Base-by-base conservation (phyloP, 2,113 vertebrate genomes). In the Cromileptes altivelis region DNA sequence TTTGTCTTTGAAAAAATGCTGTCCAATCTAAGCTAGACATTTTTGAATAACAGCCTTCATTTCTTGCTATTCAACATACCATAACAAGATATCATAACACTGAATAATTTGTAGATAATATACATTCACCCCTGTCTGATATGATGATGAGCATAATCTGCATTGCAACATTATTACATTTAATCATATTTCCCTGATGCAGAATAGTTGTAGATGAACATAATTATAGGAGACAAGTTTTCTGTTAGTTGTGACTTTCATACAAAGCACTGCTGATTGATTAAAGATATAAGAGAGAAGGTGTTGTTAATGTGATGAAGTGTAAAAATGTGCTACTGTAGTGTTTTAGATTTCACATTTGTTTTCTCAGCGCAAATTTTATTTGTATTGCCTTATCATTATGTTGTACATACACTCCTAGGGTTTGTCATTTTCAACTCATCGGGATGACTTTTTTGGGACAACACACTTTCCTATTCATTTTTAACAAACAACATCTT, bases 271-370 rank as follows among this genome's bases (percentile, higher is more conserved):
- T 6, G 6, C n/a, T 40, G 55, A 56, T 0, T 25, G 18, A 69
- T 52, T 33, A 9, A 21, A 57, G 0, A 23, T 42, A 33, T 13
- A 23, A 18, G 19, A 53, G 30, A 68, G 11, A 25, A 60, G 27
- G 10, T 73, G 30, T 56, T 23, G 21, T 57, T 37, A 7, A 27
- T 17, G 74, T 55, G 49, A 12, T 47, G 60, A 82, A 49, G 45
- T 82, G 61, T 72, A n/a, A 65, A 62, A 15, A 78, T 15, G 55
- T 65, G 47, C n/a, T 71, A 8, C 2, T 71, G 30, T 80, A n/a
- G 23, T 62, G n/a, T 30, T 63, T 82, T 63, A 25, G 3, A 68
- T 63, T 57, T 74, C n/a, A 64, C 3, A 23, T 70, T 25, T 67
- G 21, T 80, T 81, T 74, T 14, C 50, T 57, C 19, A 49, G 25